A percentile compares a stretch with the other conserved stretches of the same genome.
Evolutionary conservation across 2,797 vertebrate species (phyloP).

Genomic region (Rhadinocentrus ornatus): DNA sequence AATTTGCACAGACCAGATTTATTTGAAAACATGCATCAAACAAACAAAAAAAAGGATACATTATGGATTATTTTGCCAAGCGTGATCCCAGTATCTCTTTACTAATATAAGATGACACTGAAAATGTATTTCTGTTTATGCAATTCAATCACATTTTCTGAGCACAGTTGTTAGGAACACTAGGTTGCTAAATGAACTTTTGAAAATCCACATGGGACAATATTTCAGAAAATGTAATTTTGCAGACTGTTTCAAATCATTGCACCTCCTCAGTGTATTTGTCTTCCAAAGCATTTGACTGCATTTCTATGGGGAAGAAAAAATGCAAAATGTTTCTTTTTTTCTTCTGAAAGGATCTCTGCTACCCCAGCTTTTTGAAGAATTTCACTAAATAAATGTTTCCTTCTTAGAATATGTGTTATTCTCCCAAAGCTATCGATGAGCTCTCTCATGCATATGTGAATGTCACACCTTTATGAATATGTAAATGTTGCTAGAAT

Average conservation of each 20-base stretch:
- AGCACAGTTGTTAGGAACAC: slow-evolving; percentile 77
- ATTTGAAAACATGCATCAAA: slow-evolving; percentile 46
- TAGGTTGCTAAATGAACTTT: slow-evolving; percentile 85
- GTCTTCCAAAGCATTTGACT: slow-evolving; percentile 83
- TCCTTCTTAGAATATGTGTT: slow-evolving; percentile 74
- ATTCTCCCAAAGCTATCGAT: slow-evolving; percentile 83
- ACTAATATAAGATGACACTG: slow-evolving; percentile 53
- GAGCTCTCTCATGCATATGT: slow-evolving; percentile 83
- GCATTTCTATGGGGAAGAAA: slow-evolving; percentile 84
- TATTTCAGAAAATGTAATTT: slow-evolving; percentile 87
- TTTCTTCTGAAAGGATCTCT: slow-evolving; percentile 74
- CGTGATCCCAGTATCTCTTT: slow-evolving; percentile 38
- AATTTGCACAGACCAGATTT: slow-evolving; percentile 23
- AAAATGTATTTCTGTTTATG: slow-evolving; percentile 64
- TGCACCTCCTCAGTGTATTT: slow-evolving; percentile 83
- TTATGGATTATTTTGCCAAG: slow-evolving; percentile 49
- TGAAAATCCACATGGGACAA: slow-evolving; percentile 81
- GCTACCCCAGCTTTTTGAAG: slow-evolving; percentile 78
- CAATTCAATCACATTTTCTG: slow-evolving; percentile 69
- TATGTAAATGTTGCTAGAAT: slow-evolving; percentile 87
- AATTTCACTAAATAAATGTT: slow-evolving; percentile 84
- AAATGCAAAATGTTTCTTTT: slow-evolving; percentile 80
- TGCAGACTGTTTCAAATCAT: slow-evolving; percentile 85
- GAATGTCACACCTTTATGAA: slow-evolving; percentile 90
- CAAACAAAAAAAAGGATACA: slow-evolving; percentile 18